Evolutionary conservation across 1,140 invertebrate species (phyloP), one percentile per base, ranked within the genome.

Genomic region (Sinella curviseta): DNA sequence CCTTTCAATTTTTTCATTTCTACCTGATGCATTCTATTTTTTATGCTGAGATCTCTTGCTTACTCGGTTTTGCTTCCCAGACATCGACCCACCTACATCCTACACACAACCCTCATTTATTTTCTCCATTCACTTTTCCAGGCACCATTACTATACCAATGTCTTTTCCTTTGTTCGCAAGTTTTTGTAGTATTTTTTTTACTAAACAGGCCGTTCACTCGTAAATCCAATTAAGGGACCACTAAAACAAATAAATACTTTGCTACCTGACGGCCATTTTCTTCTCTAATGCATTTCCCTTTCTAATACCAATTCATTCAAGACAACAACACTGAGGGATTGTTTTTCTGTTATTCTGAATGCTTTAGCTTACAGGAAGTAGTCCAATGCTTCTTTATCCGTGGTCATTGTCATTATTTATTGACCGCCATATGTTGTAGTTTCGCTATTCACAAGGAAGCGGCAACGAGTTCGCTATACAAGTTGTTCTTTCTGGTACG

Each of bases 211-310:
- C 65, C 65, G 65, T 70, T 30, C 65, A 70, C 65, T 70, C 31
- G 65, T 70, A 70, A 70, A 70, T 70, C 65, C 65, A 70, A 70
- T 70, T 70, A 70, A 70, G 31, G 65, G 65, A 70, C 65, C 65
- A 33, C 65, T 31, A 30, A 2, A 30, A 70, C 65, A 31, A n/a
- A n/a, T n/a, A n/a, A n/a, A n/a, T n/a, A n/a, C n/a, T n/a, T 24
- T 31, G 12, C 26, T 14, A 65, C 8, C 57, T 12, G 24, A 65
- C 57, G 8, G 26, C 24, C 24, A 12, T 65, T n/a, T 16, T 65
- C 8, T 17, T 48, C 39, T 20, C 39, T 48, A 12, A 20, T 48
- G 39, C 39, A 8, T 12, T 48, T 48, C 39, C 8, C 39, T 48
- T 48, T 48, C 39, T 48, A 48, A 12, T 48, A 20, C 39, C 39